A percentile compares a stretch with the other conserved stretches of the same genome.
Conservation (phyloP, 2,113 vertebrate genomes). For the Eulacestoma nigropectus region DNA sequence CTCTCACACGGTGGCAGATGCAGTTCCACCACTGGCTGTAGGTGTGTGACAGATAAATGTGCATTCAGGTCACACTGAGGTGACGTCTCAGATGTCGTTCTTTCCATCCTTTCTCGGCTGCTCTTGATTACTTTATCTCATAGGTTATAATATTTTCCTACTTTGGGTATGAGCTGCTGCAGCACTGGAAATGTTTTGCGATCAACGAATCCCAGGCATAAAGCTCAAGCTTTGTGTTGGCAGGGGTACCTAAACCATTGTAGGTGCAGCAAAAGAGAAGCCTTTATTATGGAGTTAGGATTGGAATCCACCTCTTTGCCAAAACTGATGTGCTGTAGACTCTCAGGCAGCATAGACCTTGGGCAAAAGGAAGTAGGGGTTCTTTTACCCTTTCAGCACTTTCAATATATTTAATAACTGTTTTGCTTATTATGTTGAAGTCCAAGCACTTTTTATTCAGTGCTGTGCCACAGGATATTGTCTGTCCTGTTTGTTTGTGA, state of each 20-base stretch:
- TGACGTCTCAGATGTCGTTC: background rate
- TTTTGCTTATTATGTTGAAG: slow-evolving; percentile 21
- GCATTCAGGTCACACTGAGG: background rate
- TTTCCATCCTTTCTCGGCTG: background rate
- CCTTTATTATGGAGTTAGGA: background rate
- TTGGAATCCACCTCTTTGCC: background rate
- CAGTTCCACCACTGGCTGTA: background rate
- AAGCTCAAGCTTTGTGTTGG: background rate
- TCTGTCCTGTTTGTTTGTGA: slow-evolving; percentile 40
- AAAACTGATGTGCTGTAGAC: background rate
- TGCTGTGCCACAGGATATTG: background rate
- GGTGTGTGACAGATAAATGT: background rate
- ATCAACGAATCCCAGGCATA: background rate
- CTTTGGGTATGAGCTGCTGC: background rate
- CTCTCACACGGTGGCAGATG: background rate
- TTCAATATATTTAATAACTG: slow-evolving; percentile 40
- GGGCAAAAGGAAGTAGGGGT: background rate
- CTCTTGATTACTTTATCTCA: background rate
- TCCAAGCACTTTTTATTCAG: background rate
- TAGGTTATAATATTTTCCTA: background rate
- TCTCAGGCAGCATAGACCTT: background rate
- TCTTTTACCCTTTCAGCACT: background rate
- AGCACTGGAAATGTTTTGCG: background rate
- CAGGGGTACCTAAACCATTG: background rate
- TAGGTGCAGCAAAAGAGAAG: background rate